These are phyloP conservation scores for Tethea ocularis DNA, from an alignment of 2,888 invertebrate genomes.

Conservation along the genomic window DNA sequence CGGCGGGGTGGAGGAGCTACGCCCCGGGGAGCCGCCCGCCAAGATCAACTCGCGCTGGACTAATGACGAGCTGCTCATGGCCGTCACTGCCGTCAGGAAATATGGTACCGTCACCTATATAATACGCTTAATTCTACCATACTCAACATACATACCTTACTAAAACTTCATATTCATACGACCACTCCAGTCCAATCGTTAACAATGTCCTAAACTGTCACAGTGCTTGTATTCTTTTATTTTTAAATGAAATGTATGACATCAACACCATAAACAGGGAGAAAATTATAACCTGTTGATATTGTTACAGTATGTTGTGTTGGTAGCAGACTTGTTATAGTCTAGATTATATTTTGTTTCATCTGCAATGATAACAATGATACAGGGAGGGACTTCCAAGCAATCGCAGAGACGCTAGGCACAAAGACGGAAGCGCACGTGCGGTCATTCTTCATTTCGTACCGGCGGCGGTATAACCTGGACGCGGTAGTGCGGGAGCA, in stretches of 20 bases:
- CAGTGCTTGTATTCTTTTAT: too few relatives aligned
- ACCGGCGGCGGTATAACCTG: constrained; percentile 94
- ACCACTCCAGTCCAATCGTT: too few relatives aligned
- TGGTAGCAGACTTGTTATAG: too few relatives aligned
- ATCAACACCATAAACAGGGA: too few relatives aligned
- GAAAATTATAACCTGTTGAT: too few relatives aligned
- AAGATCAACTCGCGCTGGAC: constrained; percentile 96
- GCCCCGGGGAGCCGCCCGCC: constrained; percentile 85
- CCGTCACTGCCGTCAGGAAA: constrained; percentile 93
- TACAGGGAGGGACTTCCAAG: constrained; percentile 93
- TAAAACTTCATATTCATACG: too few relatives aligned
- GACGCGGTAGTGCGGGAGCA: constrained; percentile 94
- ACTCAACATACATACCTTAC: too few relatives aligned
- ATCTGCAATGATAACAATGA: not conserved
- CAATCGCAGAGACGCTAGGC: constrained; percentile 97
- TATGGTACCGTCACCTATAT: constrained; percentile 93
- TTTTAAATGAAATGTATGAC: too few relatives aligned
- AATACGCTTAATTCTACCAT: too few relatives aligned
- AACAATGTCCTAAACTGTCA: too few relatives aligned
- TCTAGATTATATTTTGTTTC: too few relatives aligned
- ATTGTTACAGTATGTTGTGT: too few relatives aligned
- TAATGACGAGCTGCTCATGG: constrained; percentile 94
- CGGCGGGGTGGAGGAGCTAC: constrained; percentile 84
- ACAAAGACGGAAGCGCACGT: constrained; percentile 97
- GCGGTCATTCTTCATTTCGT: constrained; percentile 95